Conservation (phyloP, 1,140 invertebrate genomes). For the Calliopsis andreniformis region DNA sequence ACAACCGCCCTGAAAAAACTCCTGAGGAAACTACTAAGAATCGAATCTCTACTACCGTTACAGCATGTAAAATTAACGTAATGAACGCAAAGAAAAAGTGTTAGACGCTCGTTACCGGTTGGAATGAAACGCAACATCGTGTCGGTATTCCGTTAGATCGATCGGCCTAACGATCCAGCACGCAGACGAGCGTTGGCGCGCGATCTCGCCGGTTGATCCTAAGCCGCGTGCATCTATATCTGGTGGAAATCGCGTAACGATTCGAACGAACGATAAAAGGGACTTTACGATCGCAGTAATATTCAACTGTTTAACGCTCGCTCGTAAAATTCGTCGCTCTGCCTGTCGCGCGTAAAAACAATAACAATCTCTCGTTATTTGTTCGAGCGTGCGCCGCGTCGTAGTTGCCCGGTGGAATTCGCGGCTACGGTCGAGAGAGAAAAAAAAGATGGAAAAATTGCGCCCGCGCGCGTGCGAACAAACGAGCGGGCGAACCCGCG, state of each 20-base stretch:
- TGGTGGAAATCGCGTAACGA: conserved; percentile 63
- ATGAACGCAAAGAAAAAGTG: conserved; percentile 31
- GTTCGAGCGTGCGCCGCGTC: conserved; percentile 36
- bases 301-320: conserved; percentile 66
- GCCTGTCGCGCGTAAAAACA: conserved; percentile 65
- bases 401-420: conserved; percentile 44
- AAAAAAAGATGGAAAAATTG: background rate
- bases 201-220: background rate
- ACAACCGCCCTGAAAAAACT: too few species aligned
- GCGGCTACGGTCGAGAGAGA: background rate
- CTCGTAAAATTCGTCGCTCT: conserved; percentile 66
- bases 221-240: conserved; percentile 39
- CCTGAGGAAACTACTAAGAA: too few species aligned
- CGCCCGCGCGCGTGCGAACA: background rate
- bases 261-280: conserved; percentile 66
- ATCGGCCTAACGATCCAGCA: conserved; percentile 45
- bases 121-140: conserved; percentile 40
- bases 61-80: background rate
- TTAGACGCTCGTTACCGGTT: conserved; percentile 22
- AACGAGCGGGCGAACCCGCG: background rate
- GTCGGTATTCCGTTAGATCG: conserved; percentile 33
- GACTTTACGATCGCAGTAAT: conserved; percentile 67
- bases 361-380: conserved; percentile 69
- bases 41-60: background rate
- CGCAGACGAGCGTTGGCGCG: background rate